Conservation (phyloP, 2,113 vertebrate species). For the Otus sunia region DNA sequence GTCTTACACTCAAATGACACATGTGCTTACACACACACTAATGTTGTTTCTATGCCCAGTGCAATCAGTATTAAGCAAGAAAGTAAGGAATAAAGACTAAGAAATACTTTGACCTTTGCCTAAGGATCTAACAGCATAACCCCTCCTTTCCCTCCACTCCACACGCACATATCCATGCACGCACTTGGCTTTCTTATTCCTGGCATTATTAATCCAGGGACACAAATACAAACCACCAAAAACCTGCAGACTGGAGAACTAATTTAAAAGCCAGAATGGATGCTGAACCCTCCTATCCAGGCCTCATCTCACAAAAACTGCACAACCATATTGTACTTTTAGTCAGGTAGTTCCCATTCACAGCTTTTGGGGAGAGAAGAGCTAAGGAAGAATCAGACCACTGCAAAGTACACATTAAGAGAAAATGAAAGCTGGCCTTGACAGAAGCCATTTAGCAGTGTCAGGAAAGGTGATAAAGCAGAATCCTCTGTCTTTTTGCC, state of each 20-base stretch:
- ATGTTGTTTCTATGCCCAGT: background rate
- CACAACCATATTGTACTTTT: accelerated
- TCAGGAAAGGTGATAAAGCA: background rate
- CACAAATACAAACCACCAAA: background rate
- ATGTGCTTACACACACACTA: background rate
- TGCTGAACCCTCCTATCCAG: background rate
- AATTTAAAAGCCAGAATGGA: background rate
- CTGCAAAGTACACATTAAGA: background rate
- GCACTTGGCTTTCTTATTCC: background rate
- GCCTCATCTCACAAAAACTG: background rate
- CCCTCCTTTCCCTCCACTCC: background rate
- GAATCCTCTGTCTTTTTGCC: background rate
- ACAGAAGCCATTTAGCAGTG: background rate
- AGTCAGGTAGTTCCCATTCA: background rate
- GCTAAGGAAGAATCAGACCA: background rate
- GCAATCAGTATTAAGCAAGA: background rate
- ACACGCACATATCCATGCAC: background rate
- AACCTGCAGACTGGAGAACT: background rate
- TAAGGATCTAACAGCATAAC: background rate
- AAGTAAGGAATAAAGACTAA: background rate
- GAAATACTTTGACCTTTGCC: background rate
- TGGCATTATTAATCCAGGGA: background rate
- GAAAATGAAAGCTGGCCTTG: background rate
- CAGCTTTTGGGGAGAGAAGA: background rate
- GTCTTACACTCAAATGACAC: background rate